Evolutionary conservation across 2,797 vertebrate species (phyloP).

Genomic region (Tympanoctomys barrerae): DNA sequence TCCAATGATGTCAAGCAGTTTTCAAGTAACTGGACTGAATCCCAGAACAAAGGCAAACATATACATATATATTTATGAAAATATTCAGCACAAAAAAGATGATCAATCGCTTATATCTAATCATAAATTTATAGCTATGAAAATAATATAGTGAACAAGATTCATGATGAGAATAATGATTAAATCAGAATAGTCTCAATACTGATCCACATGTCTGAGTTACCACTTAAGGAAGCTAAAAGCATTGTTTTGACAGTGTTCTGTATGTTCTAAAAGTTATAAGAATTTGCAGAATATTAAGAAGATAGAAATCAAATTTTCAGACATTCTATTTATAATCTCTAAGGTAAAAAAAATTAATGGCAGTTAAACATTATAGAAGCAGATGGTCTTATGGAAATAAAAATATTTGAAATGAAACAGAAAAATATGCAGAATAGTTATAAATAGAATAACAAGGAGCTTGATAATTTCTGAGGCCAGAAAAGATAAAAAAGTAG

Average conservation of each 20-base stretch:
- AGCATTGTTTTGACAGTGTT: neutral
- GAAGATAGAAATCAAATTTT: neutral
- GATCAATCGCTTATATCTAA: neutral
- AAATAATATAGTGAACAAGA: neutral
- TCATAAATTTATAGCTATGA: neutral
- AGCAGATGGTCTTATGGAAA: neutral
- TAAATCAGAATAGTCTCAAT: neutral
- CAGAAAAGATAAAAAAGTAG: neutral
- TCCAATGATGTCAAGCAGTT: neutral
- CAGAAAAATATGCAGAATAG: neutral
- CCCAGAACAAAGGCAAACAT: neutral
- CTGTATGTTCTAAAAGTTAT: neutral
- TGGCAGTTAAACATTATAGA: neutral
- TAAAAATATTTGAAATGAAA: neutral
- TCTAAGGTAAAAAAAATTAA: neutral
- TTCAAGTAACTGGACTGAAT: neutral
- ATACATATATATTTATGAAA: neutral
- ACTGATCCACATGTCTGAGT: neutral
- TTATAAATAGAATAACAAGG: neutral
- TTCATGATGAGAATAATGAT: neutral
- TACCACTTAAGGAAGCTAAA: neutral
- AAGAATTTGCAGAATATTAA: neutral
- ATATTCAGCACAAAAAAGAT: neutral
- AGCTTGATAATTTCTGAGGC: neutral
- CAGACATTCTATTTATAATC: neutral